These are phyloP conservation scores for Dolichomitus sp. DNA, from an alignment of 2,888 invertebrate genomes.

Conservation along the genomic window DNA sequence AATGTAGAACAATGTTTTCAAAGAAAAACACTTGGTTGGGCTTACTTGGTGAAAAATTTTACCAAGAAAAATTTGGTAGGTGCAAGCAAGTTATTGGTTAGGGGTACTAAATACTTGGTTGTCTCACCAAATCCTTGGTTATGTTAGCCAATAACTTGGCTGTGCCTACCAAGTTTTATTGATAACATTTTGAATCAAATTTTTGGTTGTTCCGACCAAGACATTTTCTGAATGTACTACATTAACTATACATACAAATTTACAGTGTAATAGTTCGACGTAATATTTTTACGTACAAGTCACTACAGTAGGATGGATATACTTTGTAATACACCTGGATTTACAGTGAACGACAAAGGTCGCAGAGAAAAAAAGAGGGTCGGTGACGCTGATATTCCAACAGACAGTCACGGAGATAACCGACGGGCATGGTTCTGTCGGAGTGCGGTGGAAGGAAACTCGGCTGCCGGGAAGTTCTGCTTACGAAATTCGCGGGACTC, in stretches of 20 bases:
- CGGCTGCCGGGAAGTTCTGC: slow-evolving; percentile 41
- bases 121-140: too few relatives aligned
- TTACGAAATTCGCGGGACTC: slow-evolving; percentile 59
- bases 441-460: slow-evolving; percentile 27
- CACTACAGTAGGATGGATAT: not conserved
- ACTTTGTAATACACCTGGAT: not conserved
- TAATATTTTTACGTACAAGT: not conserved
- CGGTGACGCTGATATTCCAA: slow-evolving; percentile 51
- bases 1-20: too few relatives aligned
- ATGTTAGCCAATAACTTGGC: too few relatives aligned
- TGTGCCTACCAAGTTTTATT: too few relatives aligned
- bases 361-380: slow-evolving; percentile 35
- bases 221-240: too few relatives aligned
- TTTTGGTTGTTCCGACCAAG: too few relatives aligned
- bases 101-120: too few relatives aligned
- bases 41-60: too few relatives aligned
- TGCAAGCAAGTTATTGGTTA: too few relatives aligned
- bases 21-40: too few relatives aligned
- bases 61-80: too few relatives aligned
- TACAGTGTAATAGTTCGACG: not conserved
- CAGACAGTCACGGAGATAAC: slow-evolving; percentile 67
- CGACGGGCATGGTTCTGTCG: slow-evolving; percentile 46
- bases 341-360: slow-evolving; percentile 19
- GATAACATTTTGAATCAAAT: too few relatives aligned
- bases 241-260: not conserved